Evolutionary conservation across 2,113 vertebrate species (phyloP), one percentile per base, ranked within the genome.

Genomic region (Triplophysa dalaica): DNA sequence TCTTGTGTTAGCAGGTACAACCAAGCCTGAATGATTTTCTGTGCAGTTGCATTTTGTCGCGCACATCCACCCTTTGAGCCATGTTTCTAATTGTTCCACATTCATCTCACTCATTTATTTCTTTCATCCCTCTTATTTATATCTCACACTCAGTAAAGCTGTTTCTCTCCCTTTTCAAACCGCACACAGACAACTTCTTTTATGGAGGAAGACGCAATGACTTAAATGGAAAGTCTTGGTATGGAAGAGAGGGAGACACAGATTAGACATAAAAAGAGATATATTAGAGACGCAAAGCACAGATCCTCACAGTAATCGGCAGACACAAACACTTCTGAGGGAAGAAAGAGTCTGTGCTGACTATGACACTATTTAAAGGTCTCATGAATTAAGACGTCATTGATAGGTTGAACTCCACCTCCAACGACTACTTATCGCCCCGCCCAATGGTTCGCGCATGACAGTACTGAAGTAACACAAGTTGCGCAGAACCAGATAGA

Each of bases 21-120:
- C 13, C 62, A 56, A n/a, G n/a, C 62, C 29, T 58, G 50, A 77
- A 65, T 67, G 56, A 70, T 58, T 63, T 58, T 50, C 16, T 62
- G 8, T 45, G 10, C 14, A 8, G 33, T 22, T n/a, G 24, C n/a
- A 58, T 61, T 73, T n/a, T 21, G 10, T 73, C 33, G 21, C 6
- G 14, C 52, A 58, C 54, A 9, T 60, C 38, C 54, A 24, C 24
- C 24, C 24, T 24, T 24, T n/a, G 43, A 60, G 70, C 7, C n/a
- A 60, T 17, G n/a, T 73, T 21, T 73, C 12, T 61, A 73, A 73
- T 60, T 73, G 54, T 73, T 73, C 29, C 70, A 24, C 13, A 60
- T 60, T 73, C 70, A 43, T 73, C n/a, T 43, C n/a, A 13, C 1
- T 24, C n/a, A 13, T 19, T 24, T 4, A 5, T 52, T 54, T 70